Conservation (phyloP, 2,113 vertebrate genomes). For the Poeciliopsis turrubarensis region DNA sequence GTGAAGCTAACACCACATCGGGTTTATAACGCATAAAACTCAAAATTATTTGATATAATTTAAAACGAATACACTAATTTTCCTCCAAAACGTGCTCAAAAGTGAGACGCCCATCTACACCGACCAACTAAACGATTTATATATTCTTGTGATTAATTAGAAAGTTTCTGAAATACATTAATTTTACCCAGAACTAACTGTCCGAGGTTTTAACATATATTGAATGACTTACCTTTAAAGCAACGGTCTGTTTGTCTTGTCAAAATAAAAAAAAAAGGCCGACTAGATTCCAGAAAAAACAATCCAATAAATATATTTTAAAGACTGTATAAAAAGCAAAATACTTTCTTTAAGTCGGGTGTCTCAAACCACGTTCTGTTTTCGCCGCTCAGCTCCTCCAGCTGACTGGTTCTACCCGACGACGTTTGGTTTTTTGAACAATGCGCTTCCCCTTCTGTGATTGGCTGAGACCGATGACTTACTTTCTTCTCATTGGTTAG, state of each 20-base stretch:
- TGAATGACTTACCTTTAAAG: not conserved
- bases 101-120: no score
- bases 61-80: no score
- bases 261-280: not conserved
- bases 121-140: no score
- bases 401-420: slow-evolving; percentile 6
- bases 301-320: not conserved
- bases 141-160: no score
- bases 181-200: not conserved
- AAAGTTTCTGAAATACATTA: not conserved
- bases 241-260: not conserved
- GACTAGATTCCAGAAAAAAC: not conserved
- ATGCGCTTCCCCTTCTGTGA: slow-evolving; percentile 56
- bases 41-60: no score
- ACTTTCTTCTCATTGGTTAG: slow-evolving; percentile 45
- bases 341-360: no score
- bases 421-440: slow-evolving; percentile 72
- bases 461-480: slow-evolving; percentile 14
- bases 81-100: no score
- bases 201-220: not conserved
- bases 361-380: accelerated
- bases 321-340: not conserved
- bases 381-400: not conserved
- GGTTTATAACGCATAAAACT: no score
- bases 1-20: no score